Conservation (phyloP, 2,113 vertebrate species). For the Erythrolamprus reginae region DNA sequence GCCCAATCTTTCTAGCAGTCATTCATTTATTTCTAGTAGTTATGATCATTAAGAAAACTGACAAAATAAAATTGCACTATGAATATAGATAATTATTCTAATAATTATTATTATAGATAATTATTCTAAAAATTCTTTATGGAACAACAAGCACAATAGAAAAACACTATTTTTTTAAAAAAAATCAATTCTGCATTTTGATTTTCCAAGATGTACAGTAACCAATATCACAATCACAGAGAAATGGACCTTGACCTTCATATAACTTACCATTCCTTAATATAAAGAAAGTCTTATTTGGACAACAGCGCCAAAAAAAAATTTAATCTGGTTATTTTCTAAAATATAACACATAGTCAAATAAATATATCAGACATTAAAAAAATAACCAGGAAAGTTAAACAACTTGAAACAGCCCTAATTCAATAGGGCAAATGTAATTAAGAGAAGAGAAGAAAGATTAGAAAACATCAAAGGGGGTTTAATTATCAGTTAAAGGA, state of each 20-base stretch:
- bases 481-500: conserved; percentile 53
- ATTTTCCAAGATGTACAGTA: background rate
- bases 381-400: conserved; percentile 13
- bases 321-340: background rate
- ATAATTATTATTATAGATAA: too few species aligned
- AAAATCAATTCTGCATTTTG: background rate
- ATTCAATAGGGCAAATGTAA: conserved; percentile 60
- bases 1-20: conserved; percentile 12
- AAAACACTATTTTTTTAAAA: background rate
- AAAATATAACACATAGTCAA: background rate
- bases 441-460: conserved; percentile 49
- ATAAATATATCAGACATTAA: background rate
- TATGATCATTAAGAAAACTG: conserved; percentile 31
- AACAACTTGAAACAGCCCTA: conserved; percentile 43
- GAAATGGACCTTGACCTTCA: background rate
- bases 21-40: conserved; percentile 42
- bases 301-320: background rate
- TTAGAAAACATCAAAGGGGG: conserved; percentile 55
- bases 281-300: background rate
- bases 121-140: background rate
- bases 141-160: background rate
- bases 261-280: background rate
- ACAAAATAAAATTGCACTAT: background rate
- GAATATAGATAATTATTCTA: conserved; percentile 8
- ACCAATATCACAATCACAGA: background rate